phyloP scores from a whole-genome alignment of 1,140 invertebrate species.

The Capitella teleta region DNA sequence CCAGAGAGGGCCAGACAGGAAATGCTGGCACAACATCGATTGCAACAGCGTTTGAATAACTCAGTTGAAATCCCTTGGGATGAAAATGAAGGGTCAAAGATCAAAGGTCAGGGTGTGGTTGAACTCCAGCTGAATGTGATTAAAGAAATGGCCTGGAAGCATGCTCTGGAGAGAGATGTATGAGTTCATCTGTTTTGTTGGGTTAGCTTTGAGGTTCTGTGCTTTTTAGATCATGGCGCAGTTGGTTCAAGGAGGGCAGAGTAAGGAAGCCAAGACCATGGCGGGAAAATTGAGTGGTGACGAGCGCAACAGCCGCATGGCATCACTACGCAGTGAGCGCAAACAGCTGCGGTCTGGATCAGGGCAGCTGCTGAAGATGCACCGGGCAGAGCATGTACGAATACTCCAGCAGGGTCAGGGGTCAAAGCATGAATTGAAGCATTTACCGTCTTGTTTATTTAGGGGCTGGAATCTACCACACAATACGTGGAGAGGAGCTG shows the following conservation, averaged over 20 bases:
- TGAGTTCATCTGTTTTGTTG: no score
- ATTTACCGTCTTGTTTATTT: neutral
- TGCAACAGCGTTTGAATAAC: no score
- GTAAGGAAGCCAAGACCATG: conserved; percentile 12
- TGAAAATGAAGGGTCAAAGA: no score
- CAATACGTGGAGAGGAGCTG: conserved; percentile 14
- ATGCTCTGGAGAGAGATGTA: no score
- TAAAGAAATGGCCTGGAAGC: neutral
- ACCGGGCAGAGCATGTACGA: conserved; percentile 13
- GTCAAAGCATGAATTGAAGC: neutral
- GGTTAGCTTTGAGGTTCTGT: no score
- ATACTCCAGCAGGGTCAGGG: conserved; percentile 21
- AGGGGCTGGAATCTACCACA: conserved; percentile 22
- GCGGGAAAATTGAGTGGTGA: conserved; percentile 17
- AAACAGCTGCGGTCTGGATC: conserved; percentile 18
- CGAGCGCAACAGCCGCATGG: conserved; percentile 19
- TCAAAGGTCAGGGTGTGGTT: no score
- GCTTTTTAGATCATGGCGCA: conserved; percentile 19
- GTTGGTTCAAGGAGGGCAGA: conserved; percentile 22
- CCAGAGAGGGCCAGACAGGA: no score
- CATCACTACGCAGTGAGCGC: conserved; percentile 21
- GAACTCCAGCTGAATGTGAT: no score
- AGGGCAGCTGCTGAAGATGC: conserved; percentile 7
- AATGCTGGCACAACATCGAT: no score
- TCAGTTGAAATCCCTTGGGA: no score